Evolutionary conservation across 2,888 invertebrate species (phyloP).

Genomic region (Eupithecia pulchellata): DNA sequence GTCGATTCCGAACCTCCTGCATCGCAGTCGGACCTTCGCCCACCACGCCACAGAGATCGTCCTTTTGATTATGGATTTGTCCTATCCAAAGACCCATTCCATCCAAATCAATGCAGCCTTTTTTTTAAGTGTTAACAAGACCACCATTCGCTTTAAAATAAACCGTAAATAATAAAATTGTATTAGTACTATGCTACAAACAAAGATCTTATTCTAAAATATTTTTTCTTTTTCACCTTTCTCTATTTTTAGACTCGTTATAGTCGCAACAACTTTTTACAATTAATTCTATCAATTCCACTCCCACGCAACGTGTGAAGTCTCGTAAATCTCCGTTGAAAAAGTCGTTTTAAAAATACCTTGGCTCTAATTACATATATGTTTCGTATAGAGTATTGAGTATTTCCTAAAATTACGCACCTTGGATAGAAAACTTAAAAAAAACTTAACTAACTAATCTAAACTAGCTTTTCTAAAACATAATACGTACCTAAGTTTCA

Average conservation of each 20-base stretch:
- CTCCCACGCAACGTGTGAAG: conserved; percentile 39
- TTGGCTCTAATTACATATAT: not conserved
- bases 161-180: not conserved
- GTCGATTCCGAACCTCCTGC: too few relatives aligned
- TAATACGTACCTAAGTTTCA: too few relatives aligned
- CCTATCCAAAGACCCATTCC: too few relatives aligned
- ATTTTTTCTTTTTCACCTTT: not conserved
- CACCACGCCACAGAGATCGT: too few relatives aligned
- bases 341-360: conserved; percentile 31
- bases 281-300: not conserved
- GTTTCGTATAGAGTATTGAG: not conserved
- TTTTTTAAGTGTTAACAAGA: not conserved
- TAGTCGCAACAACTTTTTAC: not conserved
- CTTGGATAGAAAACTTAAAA: not conserved
- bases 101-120: not conserved
- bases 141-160: not conserved
- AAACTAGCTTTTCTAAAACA: too few relatives aligned
- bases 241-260: not conserved
- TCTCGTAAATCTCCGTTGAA: conserved; percentile 38
- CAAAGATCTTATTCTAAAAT: too few relatives aligned
- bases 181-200: too few relatives aligned
- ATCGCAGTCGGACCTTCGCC: too few relatives aligned
- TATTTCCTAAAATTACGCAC: not conserved
- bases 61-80: too few relatives aligned
- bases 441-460: too few relatives aligned